Base-by-base conservation (phyloP, 2,888 invertebrate genomes). In the Acanthosepion esculentum region DNA sequence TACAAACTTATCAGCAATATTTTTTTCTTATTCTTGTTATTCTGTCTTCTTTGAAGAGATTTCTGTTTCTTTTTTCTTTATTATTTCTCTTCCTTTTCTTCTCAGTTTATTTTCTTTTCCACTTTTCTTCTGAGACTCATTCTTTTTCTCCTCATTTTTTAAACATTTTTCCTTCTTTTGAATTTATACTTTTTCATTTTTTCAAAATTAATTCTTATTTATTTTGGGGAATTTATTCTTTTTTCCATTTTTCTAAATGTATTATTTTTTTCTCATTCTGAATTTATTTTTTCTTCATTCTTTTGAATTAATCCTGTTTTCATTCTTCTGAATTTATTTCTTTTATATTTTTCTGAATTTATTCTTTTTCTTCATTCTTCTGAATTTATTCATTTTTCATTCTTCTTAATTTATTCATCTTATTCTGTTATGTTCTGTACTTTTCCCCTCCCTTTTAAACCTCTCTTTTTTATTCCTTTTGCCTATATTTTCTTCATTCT, bases 1-100 rank as follows among this genome's bases (percentile, higher is more conserved):
- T n/a, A 78, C 78, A 78, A 78, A 78, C n/a, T 78, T n/a, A 78
- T 78, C 78, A 78, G 78, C 78, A n/a, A 78, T 78, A 33, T 78
- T 78, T 78, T 3, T 41, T 41, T 1, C 41, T 41, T 41, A 41
- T 41, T 78, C n/a, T 18, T 78, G 78, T 78, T 59, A 23, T 41
- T 59, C 59, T 59, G 23, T 59, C 20, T 59, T 59, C 23, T 20
- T 23, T 12, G 15, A 33, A 78, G n/a, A 78, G 78, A 78, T n/a
- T n/a, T 15, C 18, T 78, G 6, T 78, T 8, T 78, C 78, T 33
- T n/a, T 33, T 78, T n/a, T 78, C 23, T 78, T 78, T 15, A 78
- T n/a, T 1, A n/a, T 10, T n/a, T 33, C 15, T n/a, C 18, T 15
- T 15, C n/a, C 10, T n/a, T n/a, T 18, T 8, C n/a, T 15, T 78